phyloP scores from a whole-genome alignment of 2,888 invertebrate genomes.

The Chromoteleia sp. region DNA sequence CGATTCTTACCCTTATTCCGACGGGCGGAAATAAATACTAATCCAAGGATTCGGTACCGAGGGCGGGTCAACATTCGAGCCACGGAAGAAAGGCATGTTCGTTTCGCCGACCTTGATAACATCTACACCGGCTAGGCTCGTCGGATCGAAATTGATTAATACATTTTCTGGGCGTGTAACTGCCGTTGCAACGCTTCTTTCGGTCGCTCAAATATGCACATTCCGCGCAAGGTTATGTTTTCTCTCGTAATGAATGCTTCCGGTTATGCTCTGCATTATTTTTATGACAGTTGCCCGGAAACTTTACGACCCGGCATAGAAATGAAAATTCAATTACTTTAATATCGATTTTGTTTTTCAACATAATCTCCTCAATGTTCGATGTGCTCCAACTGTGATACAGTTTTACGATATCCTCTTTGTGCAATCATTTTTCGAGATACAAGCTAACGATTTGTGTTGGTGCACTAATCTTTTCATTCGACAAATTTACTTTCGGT shows the following conservation, averaged over 20 bases:
- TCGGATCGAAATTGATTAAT: constrained; percentile 64
- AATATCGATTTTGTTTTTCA: constrained; percentile 36
- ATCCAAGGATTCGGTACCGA: constrained; percentile 76
- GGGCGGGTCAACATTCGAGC: constrained; percentile 74
- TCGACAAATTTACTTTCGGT: background rate
- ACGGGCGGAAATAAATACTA: constrained; percentile 78
- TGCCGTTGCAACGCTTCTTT: constrained; percentile 8
- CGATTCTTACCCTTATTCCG: constrained; percentile 55
- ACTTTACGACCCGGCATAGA: constrained; percentile 9
- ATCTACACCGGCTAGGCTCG: constrained; percentile 42
- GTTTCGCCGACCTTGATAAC: constrained; percentile 75
- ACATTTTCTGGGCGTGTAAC: constrained; percentile 56
- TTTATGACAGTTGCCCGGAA: constrained; percentile 5
- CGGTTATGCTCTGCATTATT: background rate
- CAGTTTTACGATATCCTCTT: constrained; percentile 29
- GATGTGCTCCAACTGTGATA: constrained; percentile 5
- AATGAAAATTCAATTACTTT: constrained; percentile 43
- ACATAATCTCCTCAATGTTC: constrained; percentile 15
- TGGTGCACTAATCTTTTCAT: constrained; percentile 1
- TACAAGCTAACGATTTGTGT: constrained; percentile 8
- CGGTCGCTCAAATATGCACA: constrained; percentile 35
- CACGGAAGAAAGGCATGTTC: constrained; percentile 70
- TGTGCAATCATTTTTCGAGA: constrained; percentile 18
- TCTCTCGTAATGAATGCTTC: constrained; percentile 18
- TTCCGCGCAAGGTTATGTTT: constrained; percentile 29